Evolutionary conservation across 1,140 invertebrate species (phyloP).

Genomic region (Lysiphlebus fabarum): DNA sequence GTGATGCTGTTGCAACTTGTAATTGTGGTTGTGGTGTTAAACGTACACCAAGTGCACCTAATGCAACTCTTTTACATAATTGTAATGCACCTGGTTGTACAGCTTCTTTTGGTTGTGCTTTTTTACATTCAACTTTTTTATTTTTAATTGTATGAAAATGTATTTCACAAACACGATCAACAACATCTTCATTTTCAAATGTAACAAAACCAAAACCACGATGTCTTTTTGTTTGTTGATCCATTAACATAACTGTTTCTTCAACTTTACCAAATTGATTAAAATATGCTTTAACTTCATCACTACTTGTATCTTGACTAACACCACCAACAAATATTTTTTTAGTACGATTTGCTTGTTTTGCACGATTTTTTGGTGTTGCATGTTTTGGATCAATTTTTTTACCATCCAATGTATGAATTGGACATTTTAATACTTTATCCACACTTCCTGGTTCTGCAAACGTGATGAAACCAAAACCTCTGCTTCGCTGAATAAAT

Average conservation of each 20-base stretch:
- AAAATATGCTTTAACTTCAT: slow-evolving; percentile 89
- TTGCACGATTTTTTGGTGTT: slow-evolving; percentile 85
- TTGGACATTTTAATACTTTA: slow-evolving; percentile 83
- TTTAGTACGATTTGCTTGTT: slow-evolving; percentile 81
- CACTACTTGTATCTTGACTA: slow-evolving; percentile 85
- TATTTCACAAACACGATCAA: slow-evolving; percentile 87
- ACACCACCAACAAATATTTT: slow-evolving; percentile 91
- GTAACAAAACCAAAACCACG: slow-evolving; percentile 89
- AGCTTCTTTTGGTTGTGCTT: slow-evolving; percentile 88
- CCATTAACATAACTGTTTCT: slow-evolving; percentile 92
- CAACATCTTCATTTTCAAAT: slow-evolving; percentile 87
- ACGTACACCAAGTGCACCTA: slow-evolving; percentile 66
- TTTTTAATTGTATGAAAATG: slow-evolving; percentile 92
- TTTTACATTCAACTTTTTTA: slow-evolving; percentile 91
- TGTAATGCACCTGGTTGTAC: slow-evolving; percentile 72
- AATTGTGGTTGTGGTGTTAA: slow-evolving; percentile 59
- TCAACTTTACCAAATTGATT: slow-evolving; percentile 88
- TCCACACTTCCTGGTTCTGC: slow-evolving; percentile 83
- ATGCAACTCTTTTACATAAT: slow-evolving; percentile 69
- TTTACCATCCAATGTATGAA: slow-evolving; percentile 90
- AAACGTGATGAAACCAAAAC: slow-evolving; percentile 92
- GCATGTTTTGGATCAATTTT: slow-evolving; percentile 93
- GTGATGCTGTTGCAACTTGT: slow-evolving; percentile 56
- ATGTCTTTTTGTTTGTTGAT: slow-evolving; percentile 88
- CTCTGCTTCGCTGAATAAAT: slow-evolving; percentile 78